Evolutionary conservation across 2,888 invertebrate species (phyloP), one percentile per base, ranked within the genome.

Genomic region (Yponomeuta sedellus): DNA sequence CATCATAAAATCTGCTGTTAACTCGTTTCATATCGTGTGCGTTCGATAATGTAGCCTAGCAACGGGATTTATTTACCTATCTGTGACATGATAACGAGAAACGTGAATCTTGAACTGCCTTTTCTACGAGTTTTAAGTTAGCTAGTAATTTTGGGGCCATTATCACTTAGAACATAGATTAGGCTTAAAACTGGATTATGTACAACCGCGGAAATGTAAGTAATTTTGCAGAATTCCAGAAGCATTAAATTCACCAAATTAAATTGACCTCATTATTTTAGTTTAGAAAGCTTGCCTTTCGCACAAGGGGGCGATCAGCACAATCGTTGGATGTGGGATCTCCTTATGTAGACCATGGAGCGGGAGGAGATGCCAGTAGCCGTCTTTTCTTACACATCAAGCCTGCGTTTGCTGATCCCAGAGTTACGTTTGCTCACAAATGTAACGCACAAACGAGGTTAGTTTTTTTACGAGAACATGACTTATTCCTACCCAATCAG

Each of bases 131-230:
- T 85, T 88, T 88, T 87, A 83, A 77, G 11, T 61, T 19, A 58
- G 73, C 68, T 74, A 74, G 76, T 69, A 70, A 74, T 74, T 72
- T 76, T 80, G 77, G 81, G 85, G 78, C 88, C 87, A 90, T 86
- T 72, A 12, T 61, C 10, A 58, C 20, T 58, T 22, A 22, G 58
- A 20, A 58, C 4, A 28, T 12, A 12, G 2, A 28, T 28, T 28
- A 61, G 16, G 8, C 16, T 16, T n/a, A 34, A 61, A 11, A 34
- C 61, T 12, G 4, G 44, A 57, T 16, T 59, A 91, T 91, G 91
- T 81, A 85, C 74, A 88, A 77, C 70, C 88, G 91, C 70, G 91
- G 91, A 76, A 91, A 90, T 79, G 91, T 91, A 77, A 87, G 86
- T 85, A 62, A 62, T 6, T 34, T 62, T 62, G 16, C 8, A 16